Conservation (phyloP, 53 echinoderm and acorn worm genomes). For the Zoroaster sp. region DNA sequence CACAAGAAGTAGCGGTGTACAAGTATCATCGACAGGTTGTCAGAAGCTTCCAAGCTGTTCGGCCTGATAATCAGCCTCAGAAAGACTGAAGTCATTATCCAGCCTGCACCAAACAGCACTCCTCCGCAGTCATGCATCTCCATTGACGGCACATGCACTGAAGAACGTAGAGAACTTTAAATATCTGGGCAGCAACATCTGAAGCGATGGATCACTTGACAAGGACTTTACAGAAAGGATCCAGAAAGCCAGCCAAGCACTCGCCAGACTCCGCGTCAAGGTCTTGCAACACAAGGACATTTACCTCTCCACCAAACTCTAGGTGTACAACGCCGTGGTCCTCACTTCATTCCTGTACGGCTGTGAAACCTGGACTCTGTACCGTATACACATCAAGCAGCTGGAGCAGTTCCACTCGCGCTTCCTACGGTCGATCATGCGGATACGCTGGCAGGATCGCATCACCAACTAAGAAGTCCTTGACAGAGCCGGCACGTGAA, state of each 20-base stretch:
- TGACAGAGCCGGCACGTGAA: no score
- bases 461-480: not conserved
- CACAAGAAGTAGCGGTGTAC: no score
- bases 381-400: conserved; percentile 3
- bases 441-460: not conserved
- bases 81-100: conserved; percentile 46
- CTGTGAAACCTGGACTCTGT: conserved; percentile 27
- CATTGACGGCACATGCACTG: conserved; percentile 26
- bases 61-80: conserved; percentile 32
- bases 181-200: not conserved
- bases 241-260: not conserved
- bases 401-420: not conserved
- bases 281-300: not conserved
- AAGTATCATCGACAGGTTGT: conserved; percentile 13
- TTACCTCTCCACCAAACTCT: not conserved
- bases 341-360: conserved; percentile 29
- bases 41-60: not conserved
- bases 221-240: not conserved
- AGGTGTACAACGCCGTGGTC: conserved; percentile 43
- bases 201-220: not conserved
- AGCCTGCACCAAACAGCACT: not conserved
- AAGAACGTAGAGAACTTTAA: conserved; percentile 52
- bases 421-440: not conserved
- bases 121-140: conserved; percentile 16
- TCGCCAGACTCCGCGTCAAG: not conserved